Evolutionary conservation across 1,140 invertebrate genomes (phyloP).

Genomic region (Dendrolimus punctatus): DNA sequence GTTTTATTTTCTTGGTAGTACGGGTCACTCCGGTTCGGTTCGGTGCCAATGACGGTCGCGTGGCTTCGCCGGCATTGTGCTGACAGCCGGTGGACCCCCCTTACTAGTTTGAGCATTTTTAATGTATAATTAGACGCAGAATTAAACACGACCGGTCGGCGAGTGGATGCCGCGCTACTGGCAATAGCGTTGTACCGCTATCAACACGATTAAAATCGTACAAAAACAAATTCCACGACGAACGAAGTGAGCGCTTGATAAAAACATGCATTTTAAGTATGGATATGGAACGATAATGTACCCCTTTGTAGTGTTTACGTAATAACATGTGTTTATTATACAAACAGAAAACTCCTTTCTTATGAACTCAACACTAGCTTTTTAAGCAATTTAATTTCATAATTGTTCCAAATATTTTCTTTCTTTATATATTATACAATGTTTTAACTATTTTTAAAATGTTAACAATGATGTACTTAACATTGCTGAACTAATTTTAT

Average conservation of each 20-base stretch:
- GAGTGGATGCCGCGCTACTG: constrained; percentile 44
- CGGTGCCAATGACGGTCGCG: constrained; percentile 48
- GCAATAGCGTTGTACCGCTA: constrained; percentile 48
- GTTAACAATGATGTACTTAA: too few species aligned
- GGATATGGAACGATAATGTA: constrained; percentile 42
- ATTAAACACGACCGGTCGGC: constrained; percentile 50
- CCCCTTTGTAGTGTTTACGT: constrained; percentile 30
- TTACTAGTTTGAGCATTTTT: constrained; percentile 61
- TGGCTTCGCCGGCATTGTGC: constrained; percentile 39
- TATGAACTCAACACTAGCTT: too few species aligned
- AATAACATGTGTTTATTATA: constrained; percentile 9
- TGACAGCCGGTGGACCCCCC: constrained; percentile 38
- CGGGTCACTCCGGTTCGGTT: constrained; percentile 57
- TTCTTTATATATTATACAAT: too few species aligned
- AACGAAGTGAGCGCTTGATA: constrained; percentile 38
- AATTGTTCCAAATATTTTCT: too few species aligned
- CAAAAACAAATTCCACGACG: constrained; percentile 52
- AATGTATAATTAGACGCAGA: constrained; percentile 31
- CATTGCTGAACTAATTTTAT: too few species aligned
- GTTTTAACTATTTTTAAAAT: too few species aligned
- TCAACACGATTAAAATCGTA: constrained; percentile 46
- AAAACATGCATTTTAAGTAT: constrained; percentile 33
- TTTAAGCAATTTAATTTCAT: too few species aligned
- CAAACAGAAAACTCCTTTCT: too few species aligned
- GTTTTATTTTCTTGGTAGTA: constrained; percentile 83